Evolutionary conservation across 2,797 vertebrate genomes (phyloP).

Genomic region (Sebastes variabilis): DNA sequence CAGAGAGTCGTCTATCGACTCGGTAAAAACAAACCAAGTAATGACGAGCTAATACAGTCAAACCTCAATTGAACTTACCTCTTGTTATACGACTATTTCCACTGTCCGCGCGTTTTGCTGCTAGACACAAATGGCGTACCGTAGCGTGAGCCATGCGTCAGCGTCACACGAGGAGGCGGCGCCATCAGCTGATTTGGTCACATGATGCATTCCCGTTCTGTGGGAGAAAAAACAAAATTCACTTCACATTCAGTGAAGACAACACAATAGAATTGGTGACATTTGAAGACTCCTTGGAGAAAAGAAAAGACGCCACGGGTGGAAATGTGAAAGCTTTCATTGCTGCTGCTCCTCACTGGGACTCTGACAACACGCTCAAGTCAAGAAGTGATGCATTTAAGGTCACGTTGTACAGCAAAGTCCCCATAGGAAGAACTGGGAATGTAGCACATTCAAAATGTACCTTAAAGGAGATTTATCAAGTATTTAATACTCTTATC

Average conservation of each 20-base stretch:
- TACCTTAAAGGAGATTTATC: too few relatives aligned
- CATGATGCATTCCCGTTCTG: not conserved
- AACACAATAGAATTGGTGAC: not conserved
- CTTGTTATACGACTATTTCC: slow-evolving; percentile 68
- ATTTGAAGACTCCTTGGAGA: not conserved
- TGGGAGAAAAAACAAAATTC: not conserved
- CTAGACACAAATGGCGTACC: slow-evolving; percentile 94
- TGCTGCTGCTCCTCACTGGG: not conserved
- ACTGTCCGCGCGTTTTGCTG: slow-evolving; percentile 88
- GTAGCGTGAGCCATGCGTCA: slow-evolving; percentile 86
- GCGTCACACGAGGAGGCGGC: slow-evolving; percentile 72
- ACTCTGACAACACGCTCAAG: not conserved
- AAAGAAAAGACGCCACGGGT: not conserved
- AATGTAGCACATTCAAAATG: too few relatives aligned
- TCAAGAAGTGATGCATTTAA: not conserved
- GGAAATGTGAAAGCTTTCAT: not conserved
- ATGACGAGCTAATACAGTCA: not conserved
- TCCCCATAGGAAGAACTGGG: too few relatives aligned
- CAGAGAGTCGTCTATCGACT: not conserved
- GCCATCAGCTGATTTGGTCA: slow-evolving; percentile 42
- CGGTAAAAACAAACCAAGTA: not conserved
- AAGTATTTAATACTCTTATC: too few relatives aligned
- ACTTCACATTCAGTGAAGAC: fast-evolving
- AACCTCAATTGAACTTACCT: slow-evolving; percentile 67
- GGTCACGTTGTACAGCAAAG: not conserved